Evolutionary conservation across 30 jellyfish, hydroid and myxozoan genomes (phyloP).

Genomic region (Morbakka virulenta): DNA sequence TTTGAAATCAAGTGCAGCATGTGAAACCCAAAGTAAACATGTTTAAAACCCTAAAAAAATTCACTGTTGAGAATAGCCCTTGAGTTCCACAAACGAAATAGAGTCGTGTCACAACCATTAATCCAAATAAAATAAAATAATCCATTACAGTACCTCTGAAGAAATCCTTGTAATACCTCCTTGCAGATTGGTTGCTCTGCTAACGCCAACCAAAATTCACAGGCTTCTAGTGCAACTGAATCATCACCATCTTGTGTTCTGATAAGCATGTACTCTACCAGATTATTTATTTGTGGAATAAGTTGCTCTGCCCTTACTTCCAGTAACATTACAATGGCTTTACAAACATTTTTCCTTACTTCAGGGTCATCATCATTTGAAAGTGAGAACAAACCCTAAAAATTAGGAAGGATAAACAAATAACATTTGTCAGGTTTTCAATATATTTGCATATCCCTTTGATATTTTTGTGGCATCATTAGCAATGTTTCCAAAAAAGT

Average conservation of each 20-base stretch:
- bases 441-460: background rate
- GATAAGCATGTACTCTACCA: constrained; percentile 96
- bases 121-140: too few relatives aligned
- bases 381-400: constrained; percentile 86
- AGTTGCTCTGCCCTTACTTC: constrained; percentile 97
- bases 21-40: too few relatives aligned
- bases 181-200: constrained; percentile 98
- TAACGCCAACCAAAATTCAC: constrained; percentile 98
- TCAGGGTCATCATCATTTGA: constrained; percentile 97
- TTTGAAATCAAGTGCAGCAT: too few relatives aligned
- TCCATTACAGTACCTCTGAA: constrained; percentile 94
- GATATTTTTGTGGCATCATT: background rate
- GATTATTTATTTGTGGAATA: constrained; percentile 92
- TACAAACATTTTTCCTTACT: constrained; percentile 96
- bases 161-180: constrained; percentile 76
- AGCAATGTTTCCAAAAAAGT: too few relatives aligned
- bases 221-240: constrained; percentile 93
- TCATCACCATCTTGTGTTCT: constrained; percentile 97
- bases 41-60: too few relatives aligned
- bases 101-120: too few relatives aligned
- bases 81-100: too few relatives aligned
- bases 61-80: too few relatives aligned
- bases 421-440: background rate
- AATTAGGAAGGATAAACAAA: background rate
- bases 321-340: constrained; percentile 95